Evolutionary conservation across 2,113 vertebrate genomes (phyloP).

Genomic region (Tretioscincus oriximinensis): DNA sequence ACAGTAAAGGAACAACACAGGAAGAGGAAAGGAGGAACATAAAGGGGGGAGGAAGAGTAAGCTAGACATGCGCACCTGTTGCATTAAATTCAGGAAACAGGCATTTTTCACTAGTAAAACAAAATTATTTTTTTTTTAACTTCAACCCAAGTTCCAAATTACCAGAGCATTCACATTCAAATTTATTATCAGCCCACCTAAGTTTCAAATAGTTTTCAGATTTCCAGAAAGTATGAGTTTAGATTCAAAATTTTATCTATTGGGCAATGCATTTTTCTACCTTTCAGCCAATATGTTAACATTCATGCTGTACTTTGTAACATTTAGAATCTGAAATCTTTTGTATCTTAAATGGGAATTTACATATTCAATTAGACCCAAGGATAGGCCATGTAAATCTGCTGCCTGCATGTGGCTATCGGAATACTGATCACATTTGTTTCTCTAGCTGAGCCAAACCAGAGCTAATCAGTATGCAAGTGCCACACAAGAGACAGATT

Average conservation of each 20-base stretch:
- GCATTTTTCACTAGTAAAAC: no score
- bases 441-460: not conserved
- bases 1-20: no score
- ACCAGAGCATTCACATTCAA: no score
- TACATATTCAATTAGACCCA: not conserved
- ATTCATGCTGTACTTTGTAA: constrained; percentile 30
- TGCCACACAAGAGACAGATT: constrained; percentile 24
- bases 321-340: constrained; percentile 13
- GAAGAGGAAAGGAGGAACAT: no score
- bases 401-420: fast-evolving
- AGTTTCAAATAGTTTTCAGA: not conserved
- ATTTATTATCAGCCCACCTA: not conserved
- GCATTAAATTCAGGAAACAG: no score
- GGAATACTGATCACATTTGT: constrained; percentile 22
- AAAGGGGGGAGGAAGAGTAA: no score
- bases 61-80: no score
- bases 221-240: not conserved
- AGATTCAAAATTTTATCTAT: not conserved
- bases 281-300: not conserved
- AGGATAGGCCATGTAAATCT: not conserved
- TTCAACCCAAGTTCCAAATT: no score
- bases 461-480: constrained; percentile 11
- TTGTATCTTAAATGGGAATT: constrained; percentile 8
- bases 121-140: not conserved
- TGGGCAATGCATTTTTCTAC: not conserved